Evolutionary conservation across 2,797 vertebrate genomes (phyloP).

Genomic region (Gouania willdenowi): DNA sequence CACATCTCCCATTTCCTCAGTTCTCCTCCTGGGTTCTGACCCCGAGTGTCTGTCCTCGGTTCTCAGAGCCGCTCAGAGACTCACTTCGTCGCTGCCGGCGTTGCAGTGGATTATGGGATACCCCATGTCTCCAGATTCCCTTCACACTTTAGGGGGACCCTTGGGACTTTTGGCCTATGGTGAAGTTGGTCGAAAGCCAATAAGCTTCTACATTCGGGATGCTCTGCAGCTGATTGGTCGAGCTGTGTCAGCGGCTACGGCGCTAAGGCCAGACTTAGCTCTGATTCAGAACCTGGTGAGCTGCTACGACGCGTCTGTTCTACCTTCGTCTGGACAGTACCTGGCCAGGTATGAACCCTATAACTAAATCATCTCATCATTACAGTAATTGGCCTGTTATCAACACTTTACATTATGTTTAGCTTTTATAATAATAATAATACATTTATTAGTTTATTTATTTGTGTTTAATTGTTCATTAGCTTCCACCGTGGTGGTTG

Average conservation of each 20-base stretch:
- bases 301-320: constrained; percentile 72
- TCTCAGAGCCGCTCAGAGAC: constrained; percentile 68
- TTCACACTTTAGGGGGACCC: constrained; percentile 84
- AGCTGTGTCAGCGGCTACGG: constrained; percentile 74
- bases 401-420: no score
- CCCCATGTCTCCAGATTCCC: constrained; percentile 76
- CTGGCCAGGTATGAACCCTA: constrained; percentile 78
- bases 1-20: constrained; percentile 73
- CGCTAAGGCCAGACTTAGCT: constrained; percentile 63
- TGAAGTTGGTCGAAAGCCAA: constrained; percentile 79
- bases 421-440: no score
- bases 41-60: constrained; percentile 69
- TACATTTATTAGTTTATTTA: no score
- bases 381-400: no score
- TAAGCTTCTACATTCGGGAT: constrained; percentile 86
- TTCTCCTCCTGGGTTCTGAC: constrained; percentile 83
- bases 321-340: constrained; percentile 77
- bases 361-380: no score
- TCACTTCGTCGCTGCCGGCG: constrained; percentile 67
- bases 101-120: constrained; percentile 89
- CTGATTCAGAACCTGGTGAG: constrained; percentile 75
- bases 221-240: constrained; percentile 78
- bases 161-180: constrained; percentile 86
- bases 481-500: no score
- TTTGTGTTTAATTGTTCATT: no score